phyloP scores from a whole-genome alignment of 2,888 invertebrate species.

The Bursaphelenchus okinawaensis region DNA sequence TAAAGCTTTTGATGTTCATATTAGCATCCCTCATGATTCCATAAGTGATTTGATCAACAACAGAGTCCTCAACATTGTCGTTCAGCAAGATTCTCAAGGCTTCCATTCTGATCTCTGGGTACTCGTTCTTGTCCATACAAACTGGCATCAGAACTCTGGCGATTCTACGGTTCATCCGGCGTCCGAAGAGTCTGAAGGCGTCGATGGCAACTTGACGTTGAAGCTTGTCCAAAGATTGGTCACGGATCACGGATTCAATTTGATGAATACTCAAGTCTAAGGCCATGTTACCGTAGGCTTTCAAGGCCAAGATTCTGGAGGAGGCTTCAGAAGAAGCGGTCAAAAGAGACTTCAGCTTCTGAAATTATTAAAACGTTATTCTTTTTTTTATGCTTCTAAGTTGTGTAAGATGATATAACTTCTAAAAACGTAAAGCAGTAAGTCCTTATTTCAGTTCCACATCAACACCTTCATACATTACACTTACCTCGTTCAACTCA shows the following conservation, averaged over 20 bases:
- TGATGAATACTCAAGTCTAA: conserved; percentile 21
- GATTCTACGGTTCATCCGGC: conserved; percentile 39
- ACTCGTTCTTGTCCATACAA: conserved; percentile 40
- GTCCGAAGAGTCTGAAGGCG: conserved; percentile 40
- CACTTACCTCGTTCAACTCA: background rate
- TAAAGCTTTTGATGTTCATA: conserved; percentile 45
- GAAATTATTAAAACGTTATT: no score
- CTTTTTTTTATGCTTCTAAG: no score
- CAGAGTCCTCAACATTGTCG: conserved; percentile 35
- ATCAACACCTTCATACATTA: no score
- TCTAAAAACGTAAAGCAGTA: no score
- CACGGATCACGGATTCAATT: conserved; percentile 31
- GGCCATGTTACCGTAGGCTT: conserved; percentile 31
- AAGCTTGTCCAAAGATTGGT: conserved; percentile 14
- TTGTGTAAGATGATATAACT: no score
- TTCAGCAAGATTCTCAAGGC: conserved; percentile 39
- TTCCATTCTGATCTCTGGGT: conserved; percentile 42
- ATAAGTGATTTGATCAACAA: conserved; percentile 43
- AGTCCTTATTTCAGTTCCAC: no score
- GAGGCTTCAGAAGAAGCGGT: background rate
- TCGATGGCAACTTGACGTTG: conserved; percentile 42
- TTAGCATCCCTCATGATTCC: conserved; percentile 35
- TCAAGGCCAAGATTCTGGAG: conserved; percentile 26
- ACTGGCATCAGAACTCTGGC: conserved; percentile 47
- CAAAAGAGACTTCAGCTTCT: background rate